Base-by-base conservation (phyloP, 2,113 vertebrate genomes). In the Leucosticte australis region DNA sequence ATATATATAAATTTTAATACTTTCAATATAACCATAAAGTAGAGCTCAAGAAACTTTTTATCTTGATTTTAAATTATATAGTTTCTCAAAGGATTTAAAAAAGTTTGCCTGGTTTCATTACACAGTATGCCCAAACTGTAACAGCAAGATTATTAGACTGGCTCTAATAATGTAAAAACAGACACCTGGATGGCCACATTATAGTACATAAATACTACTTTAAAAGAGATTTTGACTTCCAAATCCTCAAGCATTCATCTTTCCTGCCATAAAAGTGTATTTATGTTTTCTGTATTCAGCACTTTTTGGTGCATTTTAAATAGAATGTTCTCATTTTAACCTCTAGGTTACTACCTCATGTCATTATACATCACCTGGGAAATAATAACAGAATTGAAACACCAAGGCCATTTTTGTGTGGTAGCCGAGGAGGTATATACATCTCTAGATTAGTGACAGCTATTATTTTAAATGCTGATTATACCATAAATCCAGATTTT, bases 271-370 rank as follows among this genome's bases (percentile, higher is more conserved):
- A 59, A 83, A 91, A 96, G 13, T 15, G 17, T 18, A 77, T 62
- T 53, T 49, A 11, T 56, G 39, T 90, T 94, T 76, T 52, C 30
- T 46, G 3, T 42, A 77, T 80, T 93, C 83, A 95, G 39, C 70
- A 90, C 11, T 87, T 86, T 91, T 80, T 50, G 18, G 18, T 67
- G 56, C 24, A 74, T 93, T 92, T 90, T 92, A 75, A 89, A 89
- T 42, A 87, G 12, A 90, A 42, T 49, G 44, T 77, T 82, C 59
- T 65, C 42, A 63, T 67, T 96, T 94, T 89, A 94, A 89, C 70
- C 49, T 71, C 63, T 77, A 63, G 49, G 50, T 89, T 83, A 28
- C 37, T 78, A 22, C 28, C 52, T 83, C 33, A 30, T 76, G 47
- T 60, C 68, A 89, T 91, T 59, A 57, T 26, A 65, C 13, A 79